Percentiles rank a stretch among this genome's conserved stretches.
These are phyloP conservation scores for Ramphastos sulfuratus DNA, from an alignment of 2,113 vertebrate genomes.

Conservation along the genomic window DNA sequence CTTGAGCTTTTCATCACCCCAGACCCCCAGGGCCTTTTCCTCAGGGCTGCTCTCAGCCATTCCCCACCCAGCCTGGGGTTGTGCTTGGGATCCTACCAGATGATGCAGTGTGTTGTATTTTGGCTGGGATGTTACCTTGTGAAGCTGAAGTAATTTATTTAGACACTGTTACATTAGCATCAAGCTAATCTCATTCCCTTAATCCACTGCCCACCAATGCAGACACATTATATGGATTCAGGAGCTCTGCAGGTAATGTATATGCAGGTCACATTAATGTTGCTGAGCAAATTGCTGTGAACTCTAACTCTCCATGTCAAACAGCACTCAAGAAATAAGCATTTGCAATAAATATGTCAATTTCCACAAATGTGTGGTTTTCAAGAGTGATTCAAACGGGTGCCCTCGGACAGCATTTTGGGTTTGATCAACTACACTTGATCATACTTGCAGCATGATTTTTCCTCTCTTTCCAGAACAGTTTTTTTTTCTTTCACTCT, in stretches of 20 bases:
- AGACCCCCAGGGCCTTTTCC: too few relatives aligned
- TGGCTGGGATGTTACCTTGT: conserved; percentile 44
- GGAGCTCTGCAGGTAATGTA: conserved; percentile 20
- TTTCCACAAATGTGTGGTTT: conserved; percentile 14
- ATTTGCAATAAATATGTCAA: not conserved
- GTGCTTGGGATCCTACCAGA: not conserved
- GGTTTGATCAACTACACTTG: not conserved
- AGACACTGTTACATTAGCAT: conserved; percentile 22
- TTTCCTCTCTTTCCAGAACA: not conserved
- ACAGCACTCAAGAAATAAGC: conserved; percentile 13
- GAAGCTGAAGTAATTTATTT: conserved; percentile 59
- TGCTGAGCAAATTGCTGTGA: not conserved
- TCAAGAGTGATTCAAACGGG: not conserved
- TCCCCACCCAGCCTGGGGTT: too few relatives aligned
- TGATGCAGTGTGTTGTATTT: not conserved
- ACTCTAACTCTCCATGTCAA: conserved; percentile 18
- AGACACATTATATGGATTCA: not conserved
- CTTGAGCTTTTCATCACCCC: too few relatives aligned
- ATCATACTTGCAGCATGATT: not conserved
- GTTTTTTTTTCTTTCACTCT: not conserved
- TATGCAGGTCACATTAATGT: not conserved
- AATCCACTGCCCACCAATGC: not conserved
- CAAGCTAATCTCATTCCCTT: conserved; percentile 50
- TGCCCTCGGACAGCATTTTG: not conserved
- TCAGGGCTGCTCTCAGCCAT: too few relatives aligned